Conservation (phyloP, 2,113 vertebrate species). For the cat (Felis catus) region F.catus_Fca126_mat1.0 CM031427.1:17507501-17508000, state of each 20-base stretch:
- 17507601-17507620: neutral
- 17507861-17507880: neutral
- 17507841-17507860: neutral
- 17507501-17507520: neutral
- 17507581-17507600: no score
- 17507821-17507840: neutral
- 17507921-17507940: neutral
- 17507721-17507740: neutral
- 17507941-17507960: neutral
- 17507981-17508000: neutral
- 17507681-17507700: neutral
- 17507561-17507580: neutral
- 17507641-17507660: neutral
- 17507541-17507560: neutral
- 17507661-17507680: neutral
- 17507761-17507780: neutral
- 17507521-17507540: neutral
- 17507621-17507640: neutral
- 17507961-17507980: neutral
- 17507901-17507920: slow-evolving; percentile 27
- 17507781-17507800: neutral
- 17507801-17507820: neutral
- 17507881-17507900: neutral
- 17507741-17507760: neutral
- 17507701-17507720: neutral